Evolutionary conservation across 1,140 invertebrate species (phyloP).

Genomic region (Druon quercuslanigerum): DNA sequence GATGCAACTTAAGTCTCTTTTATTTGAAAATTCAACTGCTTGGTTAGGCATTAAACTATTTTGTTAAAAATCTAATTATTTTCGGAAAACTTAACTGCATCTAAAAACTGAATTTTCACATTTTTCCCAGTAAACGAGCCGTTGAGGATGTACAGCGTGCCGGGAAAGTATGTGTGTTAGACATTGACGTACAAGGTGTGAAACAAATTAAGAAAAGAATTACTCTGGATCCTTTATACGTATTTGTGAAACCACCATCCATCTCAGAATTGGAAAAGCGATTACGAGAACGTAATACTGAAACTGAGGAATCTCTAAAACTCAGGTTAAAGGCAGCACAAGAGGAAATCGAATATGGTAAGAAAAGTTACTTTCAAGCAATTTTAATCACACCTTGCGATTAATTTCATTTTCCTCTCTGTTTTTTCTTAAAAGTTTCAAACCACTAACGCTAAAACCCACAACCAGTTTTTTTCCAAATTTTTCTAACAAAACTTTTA

Average conservation of each 20-base stretch:
- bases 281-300: slow-evolving; percentile 87
- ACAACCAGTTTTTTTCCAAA: too few species aligned
- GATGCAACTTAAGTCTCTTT: too few species aligned
- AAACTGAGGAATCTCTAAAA: slow-evolving; percentile 90
- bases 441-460: too few species aligned
- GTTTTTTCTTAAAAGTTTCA: too few species aligned
- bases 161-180: slow-evolving; percentile 94
- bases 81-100: not conserved
- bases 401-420: too few species aligned
- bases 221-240: slow-evolving; percentile 87
- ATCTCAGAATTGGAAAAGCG: slow-evolving; percentile 87
- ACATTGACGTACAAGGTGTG: slow-evolving; percentile 98
- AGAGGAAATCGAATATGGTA: slow-evolving; percentile 91
- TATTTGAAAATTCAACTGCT: too few species aligned
- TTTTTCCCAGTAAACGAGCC: slow-evolving; percentile 85
- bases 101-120: not conserved
- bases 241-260: slow-evolving; percentile 96
- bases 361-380: slow-evolving; percentile 29
- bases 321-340: slow-evolving; percentile 84
- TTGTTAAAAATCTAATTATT: too few species aligned
- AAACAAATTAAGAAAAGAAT: slow-evolving; percentile 89
- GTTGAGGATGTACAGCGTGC: slow-evolving; percentile 86
- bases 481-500: too few species aligned
- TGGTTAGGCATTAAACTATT: too few species aligned
- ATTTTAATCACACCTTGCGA: slow-evolving; percentile 30